phyloP scores from a whole-genome alignment of 2,797 vertebrate species.

The Leptodactylus fallax region DNA sequence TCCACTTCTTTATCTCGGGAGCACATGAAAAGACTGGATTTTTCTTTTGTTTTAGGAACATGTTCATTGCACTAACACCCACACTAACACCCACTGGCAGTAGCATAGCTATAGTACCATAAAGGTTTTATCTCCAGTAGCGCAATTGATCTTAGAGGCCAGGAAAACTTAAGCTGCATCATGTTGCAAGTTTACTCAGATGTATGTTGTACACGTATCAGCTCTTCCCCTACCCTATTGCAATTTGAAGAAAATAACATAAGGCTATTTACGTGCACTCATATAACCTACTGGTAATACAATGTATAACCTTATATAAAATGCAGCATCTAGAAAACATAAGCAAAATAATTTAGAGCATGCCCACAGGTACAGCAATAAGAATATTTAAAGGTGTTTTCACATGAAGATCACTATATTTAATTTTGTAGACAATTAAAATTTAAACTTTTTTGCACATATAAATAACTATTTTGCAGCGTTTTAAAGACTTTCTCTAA shows the following conservation, averaged over 20 bases:
- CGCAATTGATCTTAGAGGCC: slow-evolving; percentile 58
- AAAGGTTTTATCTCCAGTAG: slow-evolving; percentile 54
- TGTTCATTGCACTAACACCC: slow-evolving; percentile 59
- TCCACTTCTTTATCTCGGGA: slow-evolving; percentile 66
- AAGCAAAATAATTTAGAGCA: neutral
- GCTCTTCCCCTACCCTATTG: neutral
- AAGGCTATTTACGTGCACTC: neutral
- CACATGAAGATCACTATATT: no score
- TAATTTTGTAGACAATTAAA: no score
- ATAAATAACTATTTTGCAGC: no score
- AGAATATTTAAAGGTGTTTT: neutral
- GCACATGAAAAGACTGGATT: slow-evolving; percentile 63
- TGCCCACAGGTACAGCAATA: neutral
- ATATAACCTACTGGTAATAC: neutral
- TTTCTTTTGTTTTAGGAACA: slow-evolving; percentile 57
- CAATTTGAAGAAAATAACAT: neutral
- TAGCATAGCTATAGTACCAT: slow-evolving; percentile 50
- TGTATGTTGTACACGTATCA: neutral
- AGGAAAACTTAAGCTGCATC: slow-evolving; percentile 47
- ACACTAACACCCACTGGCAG: slow-evolving; percentile 37
- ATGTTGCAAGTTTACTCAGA: neutral
- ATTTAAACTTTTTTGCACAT: no score
- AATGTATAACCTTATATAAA: neutral
- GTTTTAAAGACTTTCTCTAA: no score
- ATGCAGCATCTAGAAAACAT: neutral